Base-by-base conservation (phyloP, 2,797 vertebrate species). In the Danionella dracula region DNA sequence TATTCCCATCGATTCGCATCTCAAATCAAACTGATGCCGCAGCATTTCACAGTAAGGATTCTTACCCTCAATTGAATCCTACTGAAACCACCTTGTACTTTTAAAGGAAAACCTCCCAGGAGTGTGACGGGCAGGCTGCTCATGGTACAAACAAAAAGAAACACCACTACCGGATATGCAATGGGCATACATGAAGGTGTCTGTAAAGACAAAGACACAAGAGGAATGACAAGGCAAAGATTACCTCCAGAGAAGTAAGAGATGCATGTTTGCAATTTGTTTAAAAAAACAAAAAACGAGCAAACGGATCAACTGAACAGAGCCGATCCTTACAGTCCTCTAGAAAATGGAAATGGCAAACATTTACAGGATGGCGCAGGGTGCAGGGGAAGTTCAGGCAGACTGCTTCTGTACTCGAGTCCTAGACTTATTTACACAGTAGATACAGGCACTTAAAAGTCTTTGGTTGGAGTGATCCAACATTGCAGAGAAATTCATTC, bases 401-500 rank as follows among this genome's bases (percentile, higher is more conserved):
- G 82, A 87, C 82, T 83, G 78, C 73, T 73, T 87, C 79, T 67
- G 82, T 82, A 87, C 76, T 74, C 72, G 80, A 81, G 66, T 85
- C 84, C 91, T 93, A 94, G 84, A 91, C 90, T 91, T 95, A 94
- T 96, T 87, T 96, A 97, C 94, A 97, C 89, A 90, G 93, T 92
- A 92, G 90, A 93, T 92, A 95, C 95, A 98, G 96, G 96, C 96
- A 98, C 96, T 99, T 98, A 88, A 94, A 93, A 88, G 94, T 98
- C 96, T 98, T 99, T 98, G 96, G 96, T 95, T 97, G 96, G 95
- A 94, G 86, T 93, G 91, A 93, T 91, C 96, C 95, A 97, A 98
- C 96, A 80, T 92, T 93, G 90, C 91, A 90, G 91, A 89, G 81
- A 88, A 90, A 87, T 84, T 87, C 91, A 90, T 95, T 93, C 91